Percentiles rank a stretch among this genome's conserved stretches.
phyloP scores from a whole-genome alignment of 2,113 vertebrate species.

The Actinemys pallida region DNA sequence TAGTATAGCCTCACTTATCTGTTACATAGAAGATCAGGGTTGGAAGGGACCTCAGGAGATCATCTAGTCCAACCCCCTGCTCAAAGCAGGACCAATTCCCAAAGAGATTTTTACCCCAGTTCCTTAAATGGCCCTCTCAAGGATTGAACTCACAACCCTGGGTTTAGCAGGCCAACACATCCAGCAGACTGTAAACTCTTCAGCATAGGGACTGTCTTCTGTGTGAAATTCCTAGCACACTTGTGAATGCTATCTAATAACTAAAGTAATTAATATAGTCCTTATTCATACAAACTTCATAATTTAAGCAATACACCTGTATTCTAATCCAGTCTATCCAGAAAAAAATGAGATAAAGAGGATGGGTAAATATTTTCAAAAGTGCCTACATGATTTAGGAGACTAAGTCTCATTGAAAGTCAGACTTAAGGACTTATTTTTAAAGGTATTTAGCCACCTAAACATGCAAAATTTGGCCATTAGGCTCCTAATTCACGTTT shows the following conservation, averaged over 20 bases:
- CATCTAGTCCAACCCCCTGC: no score
- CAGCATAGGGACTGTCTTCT: background rate
- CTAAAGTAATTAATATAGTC: background rate
- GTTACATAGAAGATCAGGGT: background rate
- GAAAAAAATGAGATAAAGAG: background rate
- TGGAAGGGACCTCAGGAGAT: no score
- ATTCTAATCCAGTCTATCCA: background rate
- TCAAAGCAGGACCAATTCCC: no score
- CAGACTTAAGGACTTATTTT: background rate
- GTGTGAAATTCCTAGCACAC: background rate
- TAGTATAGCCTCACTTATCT: background rate
- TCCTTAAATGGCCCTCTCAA: no score
- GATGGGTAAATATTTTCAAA: background rate
- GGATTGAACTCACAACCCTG: no score
- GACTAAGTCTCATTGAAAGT: background rate
- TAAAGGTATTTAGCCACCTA: background rate
- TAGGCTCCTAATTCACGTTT: background rate
- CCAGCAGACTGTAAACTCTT: background rate
- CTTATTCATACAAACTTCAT: background rate
- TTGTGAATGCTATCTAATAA: background rate
- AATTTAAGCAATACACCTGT: background rate
- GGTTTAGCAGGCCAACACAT: background rate
- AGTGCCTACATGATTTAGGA: background rate
- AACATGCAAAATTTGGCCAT: background rate
- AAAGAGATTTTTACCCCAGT: no score